These are phyloP conservation scores for Chelon labrosus DNA, from an alignment of 2,797 vertebrate species.

Conservation along the genomic window DNA sequence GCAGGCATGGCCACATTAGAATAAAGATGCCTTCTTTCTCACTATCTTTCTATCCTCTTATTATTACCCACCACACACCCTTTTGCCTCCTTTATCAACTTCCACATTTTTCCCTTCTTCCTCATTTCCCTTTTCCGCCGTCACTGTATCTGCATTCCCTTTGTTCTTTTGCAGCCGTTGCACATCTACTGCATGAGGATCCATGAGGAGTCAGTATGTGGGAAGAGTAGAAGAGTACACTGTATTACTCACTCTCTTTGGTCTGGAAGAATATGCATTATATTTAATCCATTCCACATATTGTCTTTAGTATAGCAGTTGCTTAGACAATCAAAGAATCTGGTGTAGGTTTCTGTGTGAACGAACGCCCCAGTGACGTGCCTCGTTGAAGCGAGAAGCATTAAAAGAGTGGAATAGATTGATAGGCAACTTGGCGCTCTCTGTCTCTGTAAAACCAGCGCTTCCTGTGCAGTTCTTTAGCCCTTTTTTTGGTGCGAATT, in stretches of 20 bases:
- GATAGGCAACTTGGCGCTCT: slow-evolving; percentile 56
- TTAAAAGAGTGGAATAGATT: slow-evolving; percentile 58
- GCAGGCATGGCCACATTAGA: slow-evolving; percentile 73
- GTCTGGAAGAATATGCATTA: background rate
- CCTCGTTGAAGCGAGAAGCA: slow-evolving; percentile 39
- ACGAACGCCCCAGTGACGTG: slow-evolving; percentile 9
- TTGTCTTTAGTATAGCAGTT: slow-evolving; percentile 17
- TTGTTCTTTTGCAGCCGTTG: slow-evolving; percentile 29
- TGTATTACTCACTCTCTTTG: background rate
- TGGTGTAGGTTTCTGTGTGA: slow-evolving; percentile 34
- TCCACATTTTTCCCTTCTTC: slow-evolving; percentile 41
- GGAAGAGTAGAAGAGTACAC: slow-evolving; percentile 4
- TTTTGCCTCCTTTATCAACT: slow-evolving; percentile 65
- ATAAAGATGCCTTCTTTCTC: slow-evolving; percentile 75
- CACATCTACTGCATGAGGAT: slow-evolving; percentile 29
- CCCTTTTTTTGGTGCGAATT: slow-evolving; percentile 25
- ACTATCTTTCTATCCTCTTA: slow-evolving; percentile 53
- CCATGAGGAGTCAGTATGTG: slow-evolving; percentile 14
- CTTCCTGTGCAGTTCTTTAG: slow-evolving; percentile 43
- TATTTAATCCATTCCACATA: background rate
- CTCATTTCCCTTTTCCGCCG: slow-evolving; percentile 29
- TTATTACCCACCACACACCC: slow-evolving; percentile 59
- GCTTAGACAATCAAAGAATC: slow-evolving; percentile 1
- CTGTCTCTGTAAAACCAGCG: slow-evolving; percentile 40
- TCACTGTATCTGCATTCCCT: slow-evolving; percentile 36